Evolutionary conservation across 2,888 invertebrate genomes (phyloP), one percentile per base, ranked within the genome.

Genomic region (Rhabditoides inermis): DNA sequence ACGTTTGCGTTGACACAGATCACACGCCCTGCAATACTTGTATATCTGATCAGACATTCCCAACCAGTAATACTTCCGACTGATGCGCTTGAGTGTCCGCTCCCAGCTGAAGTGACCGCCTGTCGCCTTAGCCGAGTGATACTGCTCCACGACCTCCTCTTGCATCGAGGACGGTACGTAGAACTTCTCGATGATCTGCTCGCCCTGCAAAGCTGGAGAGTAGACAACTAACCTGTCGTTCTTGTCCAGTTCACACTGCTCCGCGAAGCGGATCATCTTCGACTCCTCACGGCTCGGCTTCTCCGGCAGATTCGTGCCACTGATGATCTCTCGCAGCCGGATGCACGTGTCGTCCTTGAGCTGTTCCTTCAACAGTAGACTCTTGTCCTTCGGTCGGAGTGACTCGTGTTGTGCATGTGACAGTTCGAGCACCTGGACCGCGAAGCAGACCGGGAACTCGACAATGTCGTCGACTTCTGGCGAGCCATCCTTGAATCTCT

Each of bases 51-150:
- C 26, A 2, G 7, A 6, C 48, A 63, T 60, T 3, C 36, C 45
- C 5, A 32, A 22, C 63, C 63, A 63, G 35, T 44, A 54, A 23
- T 60, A 63, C 26, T 45, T 35, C 26, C 40, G 32, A 4, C 6
- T 1, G 2, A 63, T 32, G 35, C 64, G 64, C 7, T 35, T n/a
- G 1, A 42, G 15, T 1, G 60, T 59, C 26, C 60, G 61, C 27
- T 37, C 28, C 27, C 26, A 32, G 15, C 45, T 42, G 20, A 62
- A 42, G 28, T 65, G 65, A 5, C 58, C 65, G 2, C 65, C 65
- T 1, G 55, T 53, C 3, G 50, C 20, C 0, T 30, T 27, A 25
- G 50, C 45, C 2, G 20, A 42, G 41, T 65, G 65, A 32, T 60
- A 63, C 0, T 51, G 49, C 5, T 41, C 35, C 20, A 64, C 54